Evolutionary conservation across 1,140 invertebrate species (phyloP), one percentile per base, ranked within the genome.

Genomic region (Leptinotarsa undecemlineata): DNA sequence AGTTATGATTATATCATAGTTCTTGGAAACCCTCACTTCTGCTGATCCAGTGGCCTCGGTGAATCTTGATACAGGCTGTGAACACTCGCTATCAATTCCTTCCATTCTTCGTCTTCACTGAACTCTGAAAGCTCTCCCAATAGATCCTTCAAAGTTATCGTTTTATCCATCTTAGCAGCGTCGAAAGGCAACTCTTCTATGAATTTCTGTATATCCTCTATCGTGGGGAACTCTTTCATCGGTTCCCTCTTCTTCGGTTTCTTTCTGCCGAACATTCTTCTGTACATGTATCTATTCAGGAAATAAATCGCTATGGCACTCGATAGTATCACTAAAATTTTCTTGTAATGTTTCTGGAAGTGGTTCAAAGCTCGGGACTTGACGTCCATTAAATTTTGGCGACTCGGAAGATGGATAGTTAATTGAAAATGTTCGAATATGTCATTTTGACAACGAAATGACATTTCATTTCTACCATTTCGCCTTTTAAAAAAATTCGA

Each of bases 81-180:
- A 13, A 80, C 74, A 64, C 76, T 80, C 8, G 76, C 78, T 15
- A 80, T 77, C 14, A 80, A 48, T 51, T 79, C 78, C 61, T 78
- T 80, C 79, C 79, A 80, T 4, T 80, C 79, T 47, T 80, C 79
- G 61, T 80, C 78, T 60, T 80, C 79, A 60, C 79, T 80, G 66
- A 79, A 79, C 57, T 79, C 78, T 14, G 76, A 77, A 15, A 79
- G 72, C 48, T 80, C 79, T 1, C 75, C 79, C 48, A 80, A 48
- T 15, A 80, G 66, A 64, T 80, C 78, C 51, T 75, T 78, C 19
- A 80, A 64, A 61, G 75, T 76, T 1, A 79, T 51, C 15, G 48
- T 66, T 51, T 77, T 77, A 15, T 74, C 68, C 19, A 74, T 23
- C 20, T 74, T 68, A 2, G 68, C 51, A 14, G 74, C 67, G 15